Base-by-base conservation (phyloP, 2,888 invertebrate genomes). In the Xanthorhoe designata region DNA sequence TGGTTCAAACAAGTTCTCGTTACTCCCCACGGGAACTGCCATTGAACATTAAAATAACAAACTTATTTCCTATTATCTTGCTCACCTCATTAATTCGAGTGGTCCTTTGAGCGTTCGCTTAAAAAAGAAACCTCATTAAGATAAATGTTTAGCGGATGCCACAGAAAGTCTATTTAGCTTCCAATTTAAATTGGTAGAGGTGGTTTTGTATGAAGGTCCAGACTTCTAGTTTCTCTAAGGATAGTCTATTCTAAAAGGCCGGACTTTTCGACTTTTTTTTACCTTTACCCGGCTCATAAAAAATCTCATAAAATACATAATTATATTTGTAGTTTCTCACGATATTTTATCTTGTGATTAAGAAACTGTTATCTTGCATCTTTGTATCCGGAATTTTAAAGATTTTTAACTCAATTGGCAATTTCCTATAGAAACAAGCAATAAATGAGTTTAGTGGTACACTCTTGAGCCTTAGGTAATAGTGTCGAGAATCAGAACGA, bases 121-220 rank as follows among this genome's bases (percentile, higher is more conserved):
- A 72, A 72, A 78, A 47, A 78, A 78, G 61, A 60, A 67, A 78
- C 75, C 70, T 78, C 71, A 72, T 82, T 78, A 78, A 78, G 74
- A 78, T 77, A 76, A 80, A 76, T 72, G 73, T 76, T 76, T 64
- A 69, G 80, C 78, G 73, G 71, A 68, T 74, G 68, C 68, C 67
- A 69, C 15, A 68, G 74, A 70, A 75, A 77, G 77, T 77, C 78
- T 64, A 75, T 77, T 78, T 55, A 55, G 50, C 74, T 73, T 77
- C 72, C 73, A 78, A 80, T 83, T 84, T 79, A 75, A 81, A 78
- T 74, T 75, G 78, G 74, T 10, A 45, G 55, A 47, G 75, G 73
- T 63, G 47, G 74, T 77, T 77, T 77, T 75, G 72, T 73, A 72
- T 75, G 73, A 73, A 64, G 71, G 64, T 57, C 68, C 70, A 69